These are phyloP conservation scores for Athalia rosae DNA, from an alignment of 2,888 invertebrate species.

Conservation along the genomic window DNA sequence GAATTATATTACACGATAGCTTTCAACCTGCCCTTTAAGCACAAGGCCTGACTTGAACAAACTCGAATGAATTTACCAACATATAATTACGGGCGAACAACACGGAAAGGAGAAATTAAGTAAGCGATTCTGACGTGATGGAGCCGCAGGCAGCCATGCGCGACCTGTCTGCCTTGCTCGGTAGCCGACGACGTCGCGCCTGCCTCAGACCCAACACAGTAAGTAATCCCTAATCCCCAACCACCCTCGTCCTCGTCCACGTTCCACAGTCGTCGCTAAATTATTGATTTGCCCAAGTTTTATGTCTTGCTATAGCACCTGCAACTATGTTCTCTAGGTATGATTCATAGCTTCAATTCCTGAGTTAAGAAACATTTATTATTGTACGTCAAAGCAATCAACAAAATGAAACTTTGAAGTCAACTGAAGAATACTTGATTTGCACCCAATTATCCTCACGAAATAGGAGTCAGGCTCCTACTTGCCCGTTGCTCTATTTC, in stretches of 20 bases:
- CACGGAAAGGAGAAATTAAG: conserved; percentile 38
- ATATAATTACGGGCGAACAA: conserved; percentile 22
- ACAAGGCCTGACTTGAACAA: too few species aligned
- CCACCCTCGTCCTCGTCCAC: conserved; percentile 24
- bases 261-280: conserved; percentile 31
- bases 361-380: too few species aligned
- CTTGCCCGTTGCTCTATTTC: too few species aligned
- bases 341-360: neutral
- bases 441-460: too few species aligned
- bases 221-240: conserved; percentile 14
- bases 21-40: too few species aligned
- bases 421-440: too few species aligned
- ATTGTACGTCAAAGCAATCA: too few species aligned
- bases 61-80: neutral
- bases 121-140: conserved; percentile 55
- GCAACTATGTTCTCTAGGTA: neutral
- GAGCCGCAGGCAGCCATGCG: conserved; percentile 60
- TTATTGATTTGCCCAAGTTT: conserved; percentile 45
- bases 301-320: conserved; percentile 17
- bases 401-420: too few species aligned
- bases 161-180: conserved; percentile 53
- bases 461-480: too few species aligned
- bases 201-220: conserved; percentile 3
- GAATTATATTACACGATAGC: too few species aligned
- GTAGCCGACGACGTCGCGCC: conserved; percentile 33